These are phyloP conservation scores for Lymantria monacha DNA, from an alignment of 2,888 invertebrate genomes.

Conservation along the genomic window DNA sequence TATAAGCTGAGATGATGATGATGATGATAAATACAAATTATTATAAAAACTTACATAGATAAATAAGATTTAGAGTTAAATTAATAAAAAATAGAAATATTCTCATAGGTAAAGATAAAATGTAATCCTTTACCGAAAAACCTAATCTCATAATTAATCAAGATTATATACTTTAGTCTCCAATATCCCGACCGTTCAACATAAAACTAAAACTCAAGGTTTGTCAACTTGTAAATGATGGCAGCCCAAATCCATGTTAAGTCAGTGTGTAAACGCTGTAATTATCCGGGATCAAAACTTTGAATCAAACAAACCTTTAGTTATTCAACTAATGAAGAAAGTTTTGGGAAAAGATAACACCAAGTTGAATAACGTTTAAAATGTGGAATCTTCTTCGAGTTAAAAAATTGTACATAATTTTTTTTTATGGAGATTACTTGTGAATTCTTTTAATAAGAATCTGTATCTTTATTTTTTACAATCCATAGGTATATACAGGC, in stretches of 20 bases:
- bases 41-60: too few relatives aligned
- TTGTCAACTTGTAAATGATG: conserved; percentile 24
- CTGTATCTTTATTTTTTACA: background rate
- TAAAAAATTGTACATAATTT: conserved; percentile 4
- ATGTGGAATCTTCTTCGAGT: conserved; percentile 6
- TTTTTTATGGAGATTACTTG: background rate
- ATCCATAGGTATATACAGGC: too few relatives aligned
- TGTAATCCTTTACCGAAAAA: background rate
- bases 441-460: background rate
- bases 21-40: too few relatives aligned
- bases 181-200: conserved; percentile 6
- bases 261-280: conserved; percentile 40
- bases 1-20: too few relatives aligned
- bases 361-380: conserved; percentile 18
- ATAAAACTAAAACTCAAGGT: conserved; percentile 18
- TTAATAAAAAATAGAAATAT: too few relatives aligned
- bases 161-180: conserved; percentile 19
- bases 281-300: conserved; percentile 56
- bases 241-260: conserved; percentile 17
- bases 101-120: too few relatives aligned
- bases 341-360: conserved; percentile 38
- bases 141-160: conserved; percentile 29
- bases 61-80: too few relatives aligned
- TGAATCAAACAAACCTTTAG: conserved; percentile 33
- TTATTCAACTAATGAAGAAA: conserved; percentile 51